Conservation (phyloP, 2,888 invertebrate genomes). For the Apodemia mormo region DNA sequence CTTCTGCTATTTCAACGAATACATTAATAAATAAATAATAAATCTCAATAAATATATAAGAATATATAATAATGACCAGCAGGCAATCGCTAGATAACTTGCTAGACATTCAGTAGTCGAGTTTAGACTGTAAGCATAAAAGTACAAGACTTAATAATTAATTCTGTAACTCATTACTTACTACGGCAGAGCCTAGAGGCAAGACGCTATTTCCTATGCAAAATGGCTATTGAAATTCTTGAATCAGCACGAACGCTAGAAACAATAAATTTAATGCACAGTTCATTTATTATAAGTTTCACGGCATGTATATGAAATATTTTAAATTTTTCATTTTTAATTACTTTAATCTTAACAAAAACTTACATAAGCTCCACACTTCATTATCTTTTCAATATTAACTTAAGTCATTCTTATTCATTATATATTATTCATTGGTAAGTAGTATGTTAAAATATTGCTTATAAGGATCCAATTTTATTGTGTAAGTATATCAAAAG, state of each 20-base stretch:
- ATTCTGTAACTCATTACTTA: constrained; percentile 38
- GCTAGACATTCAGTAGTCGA: constrained; percentile 26
- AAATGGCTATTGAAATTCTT: constrained; percentile 37
- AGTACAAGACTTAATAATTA: constrained; percentile 39
- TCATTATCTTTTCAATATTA: too few relatives aligned
- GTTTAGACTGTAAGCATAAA: constrained; percentile 31
- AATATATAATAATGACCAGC: constrained; percentile 10
- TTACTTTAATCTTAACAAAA: too few relatives aligned
- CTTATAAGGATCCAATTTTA: too few relatives aligned
- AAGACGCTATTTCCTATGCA: constrained; percentile 39
- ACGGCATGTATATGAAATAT: neutral
- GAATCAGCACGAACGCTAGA: constrained; percentile 35
- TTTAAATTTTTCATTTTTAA: neutral
- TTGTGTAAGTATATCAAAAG: too few relatives aligned
- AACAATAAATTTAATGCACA: constrained; percentile 32
- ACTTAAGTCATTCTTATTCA: too few relatives aligned
- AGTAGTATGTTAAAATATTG: too few relatives aligned
- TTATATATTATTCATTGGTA: too few relatives aligned
- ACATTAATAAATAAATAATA: constrained; percentile 1
- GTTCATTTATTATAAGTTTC: constrained; percentile 27
- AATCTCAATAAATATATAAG: constrained; percentile 10
- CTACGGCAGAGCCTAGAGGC: constrained; percentile 36
- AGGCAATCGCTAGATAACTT: constrained; percentile 22
- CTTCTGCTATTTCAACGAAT: too few relatives aligned
- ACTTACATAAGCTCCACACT: too few relatives aligned